Evolutionary conservation across 2,113 vertebrate species (phyloP).

Genomic region (Coreoperca whiteheadi): DNA sequence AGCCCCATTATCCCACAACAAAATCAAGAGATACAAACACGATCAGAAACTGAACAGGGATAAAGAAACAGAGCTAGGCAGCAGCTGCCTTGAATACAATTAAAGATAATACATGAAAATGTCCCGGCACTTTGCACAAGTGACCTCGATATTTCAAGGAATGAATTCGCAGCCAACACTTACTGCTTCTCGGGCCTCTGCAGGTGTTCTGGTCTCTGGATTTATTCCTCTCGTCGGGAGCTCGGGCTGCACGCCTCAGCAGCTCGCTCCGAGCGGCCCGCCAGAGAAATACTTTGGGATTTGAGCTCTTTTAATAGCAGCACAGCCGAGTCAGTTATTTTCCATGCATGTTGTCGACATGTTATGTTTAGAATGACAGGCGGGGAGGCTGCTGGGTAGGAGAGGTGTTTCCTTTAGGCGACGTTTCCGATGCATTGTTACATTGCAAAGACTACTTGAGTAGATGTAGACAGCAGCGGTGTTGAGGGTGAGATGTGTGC

Average conservation of each 20-base stretch:
- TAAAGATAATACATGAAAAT: not conserved
- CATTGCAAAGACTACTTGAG: not conserved
- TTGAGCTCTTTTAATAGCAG: slow-evolving; percentile 83
- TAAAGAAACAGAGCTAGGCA: not conserved
- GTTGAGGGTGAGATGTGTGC: not conserved
- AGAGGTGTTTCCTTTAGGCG: not conserved
- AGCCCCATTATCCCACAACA: slow-evolving; percentile 20
- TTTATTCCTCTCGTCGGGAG: slow-evolving; percentile 39
- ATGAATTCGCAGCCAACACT: slow-evolving; percentile 30
- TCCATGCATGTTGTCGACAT: slow-evolving; percentile 65
- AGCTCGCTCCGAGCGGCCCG: slow-evolving; percentile 42
- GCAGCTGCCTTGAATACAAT: not conserved
- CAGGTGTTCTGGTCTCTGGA: slow-evolving; percentile 12
- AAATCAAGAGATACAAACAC: not conserved
- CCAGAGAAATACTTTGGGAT: slow-evolving; percentile 57
- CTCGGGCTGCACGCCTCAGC: slow-evolving; percentile 35
- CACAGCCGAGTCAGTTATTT: slow-evolving; percentile 82
- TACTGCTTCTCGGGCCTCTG: slow-evolving; percentile 29
- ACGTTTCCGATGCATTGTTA: not conserved
- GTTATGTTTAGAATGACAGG: slow-evolving; percentile 63
- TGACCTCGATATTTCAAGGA: not conserved
- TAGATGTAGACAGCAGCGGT: not conserved
- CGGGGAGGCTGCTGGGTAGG: not conserved
- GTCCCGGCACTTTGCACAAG: not conserved
- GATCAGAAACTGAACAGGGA: not conserved